phyloP scores from a whole-genome alignment of 2,888 invertebrate genomes.

The Fragum whitleyi region DNA sequence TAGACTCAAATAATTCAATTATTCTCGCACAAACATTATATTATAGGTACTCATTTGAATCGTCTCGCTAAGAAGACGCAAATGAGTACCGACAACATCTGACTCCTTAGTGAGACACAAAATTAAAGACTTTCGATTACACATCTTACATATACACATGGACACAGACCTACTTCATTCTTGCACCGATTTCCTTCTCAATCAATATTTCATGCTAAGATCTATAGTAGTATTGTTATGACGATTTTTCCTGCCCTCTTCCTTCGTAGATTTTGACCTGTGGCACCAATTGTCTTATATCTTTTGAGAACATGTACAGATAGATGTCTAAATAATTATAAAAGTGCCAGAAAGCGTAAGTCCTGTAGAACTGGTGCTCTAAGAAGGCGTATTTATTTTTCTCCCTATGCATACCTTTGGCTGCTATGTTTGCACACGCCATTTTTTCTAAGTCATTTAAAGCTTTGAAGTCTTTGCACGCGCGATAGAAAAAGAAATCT shows the following conservation, averaged over 20 bases:
- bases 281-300: slow-evolving; percentile 25
- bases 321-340: slow-evolving; percentile 37
- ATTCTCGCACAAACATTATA: too few species aligned
- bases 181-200: too few species aligned
- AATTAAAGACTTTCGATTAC: too few species aligned
- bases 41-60: too few species aligned
- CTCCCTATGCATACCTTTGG: slow-evolving; percentile 25
- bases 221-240: too few species aligned
- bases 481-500: slow-evolving; percentile 22
- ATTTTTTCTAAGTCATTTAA: slow-evolving; percentile 25
- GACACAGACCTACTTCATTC: too few species aligned
- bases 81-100: too few species aligned
- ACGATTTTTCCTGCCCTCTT: background rate
- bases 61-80: too few species aligned
- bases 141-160: too few species aligned
- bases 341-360: slow-evolving; percentile 37
- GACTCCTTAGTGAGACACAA: too few species aligned
- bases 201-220: too few species aligned
- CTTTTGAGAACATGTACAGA: slow-evolving; percentile 33
- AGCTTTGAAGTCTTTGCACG: slow-evolving; percentile 14
- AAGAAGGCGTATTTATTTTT: slow-evolving; percentile 24
- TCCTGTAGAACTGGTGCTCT: slow-evolving; percentile 34
- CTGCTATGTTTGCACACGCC: slow-evolving; percentile 21
- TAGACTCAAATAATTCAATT: too few species aligned
- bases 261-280: slow-evolving; percentile 27